These are phyloP conservation scores for Frieseomelitta varia DNA, from an alignment of 1,140 invertebrate species.

Conservation along the genomic window DNA sequence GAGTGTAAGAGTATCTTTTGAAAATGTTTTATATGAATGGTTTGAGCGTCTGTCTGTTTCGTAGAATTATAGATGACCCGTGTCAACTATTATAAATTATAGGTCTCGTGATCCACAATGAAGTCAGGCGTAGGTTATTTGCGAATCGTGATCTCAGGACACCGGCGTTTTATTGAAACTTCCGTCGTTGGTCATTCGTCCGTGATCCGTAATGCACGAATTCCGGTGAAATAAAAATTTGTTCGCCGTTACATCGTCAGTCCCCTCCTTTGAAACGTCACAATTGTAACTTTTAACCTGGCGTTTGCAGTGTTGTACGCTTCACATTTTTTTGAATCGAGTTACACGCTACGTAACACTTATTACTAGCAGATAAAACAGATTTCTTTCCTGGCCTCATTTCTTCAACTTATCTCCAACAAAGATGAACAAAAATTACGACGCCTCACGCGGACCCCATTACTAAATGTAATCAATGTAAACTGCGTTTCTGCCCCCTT, in stretches of 20 bases:
- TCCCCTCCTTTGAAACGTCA: not conserved
- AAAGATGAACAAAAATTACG: not conserved
- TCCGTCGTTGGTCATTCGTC: not conserved
- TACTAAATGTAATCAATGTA: constrained; percentile 59
- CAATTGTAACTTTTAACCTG: not conserved
- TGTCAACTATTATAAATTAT: not conserved
- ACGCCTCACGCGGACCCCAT: not conserved
- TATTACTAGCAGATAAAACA: not conserved
- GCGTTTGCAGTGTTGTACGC: not conserved
- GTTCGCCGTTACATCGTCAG: not conserved
- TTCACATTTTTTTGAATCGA: no score
- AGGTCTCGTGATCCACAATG: not conserved
- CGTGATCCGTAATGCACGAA: not conserved
- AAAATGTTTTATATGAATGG: no score
- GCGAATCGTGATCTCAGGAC: constrained; percentile 20
- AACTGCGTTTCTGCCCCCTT: constrained; percentile 42
- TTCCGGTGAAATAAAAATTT: constrained; percentile 6
- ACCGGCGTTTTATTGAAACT: constrained; percentile 20
- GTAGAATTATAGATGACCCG: not conserved
- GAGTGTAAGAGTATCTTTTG: no score
- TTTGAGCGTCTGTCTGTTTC: not conserved
- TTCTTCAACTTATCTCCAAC: not conserved
- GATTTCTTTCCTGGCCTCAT: not conserved
- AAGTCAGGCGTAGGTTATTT: constrained; percentile 9
- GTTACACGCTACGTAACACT: not conserved